Conservation (phyloP, 2,888 invertebrate genomes). For the Acholoe squamosa region DNA sequence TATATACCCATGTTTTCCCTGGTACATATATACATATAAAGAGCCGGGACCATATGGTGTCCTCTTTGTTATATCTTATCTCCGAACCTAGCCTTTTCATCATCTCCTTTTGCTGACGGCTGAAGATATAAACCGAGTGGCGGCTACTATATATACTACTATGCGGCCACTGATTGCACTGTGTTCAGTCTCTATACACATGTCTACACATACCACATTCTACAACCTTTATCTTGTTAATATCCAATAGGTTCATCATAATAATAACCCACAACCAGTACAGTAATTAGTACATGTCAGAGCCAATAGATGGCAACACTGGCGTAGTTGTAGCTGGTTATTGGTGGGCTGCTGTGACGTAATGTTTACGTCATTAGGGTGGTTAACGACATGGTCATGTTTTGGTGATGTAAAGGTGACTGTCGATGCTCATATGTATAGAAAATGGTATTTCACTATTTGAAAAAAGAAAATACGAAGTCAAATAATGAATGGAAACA, state of each 20-base stretch:
- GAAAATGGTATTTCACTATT: too few species aligned
- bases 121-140: slow-evolving; percentile 21
- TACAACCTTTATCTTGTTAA: slow-evolving; percentile 26
- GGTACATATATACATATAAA: neutral
- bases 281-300: neutral
- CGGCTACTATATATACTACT: neutral
- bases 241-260: neutral
- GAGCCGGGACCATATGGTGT: neutral
- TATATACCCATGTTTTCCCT: slow-evolving; percentile 47
- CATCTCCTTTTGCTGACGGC: slow-evolving; percentile 49
- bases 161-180: slow-evolving; percentile 29
- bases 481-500: too few species aligned
- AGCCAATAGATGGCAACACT: neutral
- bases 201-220: slow-evolving; percentile 2
- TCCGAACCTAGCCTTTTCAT: slow-evolving; percentile 55
- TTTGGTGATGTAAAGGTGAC: neutral
- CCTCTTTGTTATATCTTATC: slow-evolving; percentile 56
- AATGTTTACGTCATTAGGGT: neutral
- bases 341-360: neutral
- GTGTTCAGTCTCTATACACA: slow-evolving; percentile 19
- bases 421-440: neutral
- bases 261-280: neutral
- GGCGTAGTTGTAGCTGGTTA: neutral
- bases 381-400: slow-evolving; percentile 4
- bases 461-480: too few species aligned